A percentile compares a stretch with the other conserved stretches of the same genome.
Evolutionary conservation across 2,113 vertebrate species (phyloP).

Genomic region (Morphnarchus princeps): DNA sequence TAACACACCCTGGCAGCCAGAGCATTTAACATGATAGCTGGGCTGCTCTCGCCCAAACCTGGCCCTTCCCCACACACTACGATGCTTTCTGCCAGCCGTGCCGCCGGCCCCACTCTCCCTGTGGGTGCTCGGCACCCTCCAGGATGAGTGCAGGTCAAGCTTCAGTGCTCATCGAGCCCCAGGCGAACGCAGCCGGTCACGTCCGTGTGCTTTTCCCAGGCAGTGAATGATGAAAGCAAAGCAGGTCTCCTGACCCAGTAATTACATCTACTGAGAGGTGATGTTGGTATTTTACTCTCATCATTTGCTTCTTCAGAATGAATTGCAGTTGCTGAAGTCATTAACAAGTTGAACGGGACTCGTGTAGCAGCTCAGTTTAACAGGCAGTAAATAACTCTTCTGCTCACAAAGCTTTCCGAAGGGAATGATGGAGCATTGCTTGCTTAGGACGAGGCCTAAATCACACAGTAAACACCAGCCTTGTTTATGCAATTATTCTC

Average conservation of each 20-base stretch:
- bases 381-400: not conserved
- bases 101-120: fast-evolving
- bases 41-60: not conserved
- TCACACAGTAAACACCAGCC: not conserved
- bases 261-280: not conserved
- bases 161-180: not conserved
- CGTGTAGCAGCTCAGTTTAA: not conserved
- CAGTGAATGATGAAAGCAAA: not conserved
- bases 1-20: not conserved
- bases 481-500: not conserved
- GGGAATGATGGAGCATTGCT: not conserved
- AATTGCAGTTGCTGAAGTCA: not conserved
- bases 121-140: not conserved
- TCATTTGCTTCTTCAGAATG: not conserved
- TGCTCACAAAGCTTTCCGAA: not conserved
- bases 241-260: not conserved
- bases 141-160: not conserved
- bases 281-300: not conserved
- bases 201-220: not conserved
- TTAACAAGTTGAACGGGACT: not conserved
- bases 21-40: not conserved
- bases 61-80: not conserved
- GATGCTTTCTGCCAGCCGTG: not conserved
- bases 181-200: fast-evolving
- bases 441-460: not conserved